Conservation (phyloP, 1,140 invertebrate genomes). For the Harpegnathos saltator region DNA sequence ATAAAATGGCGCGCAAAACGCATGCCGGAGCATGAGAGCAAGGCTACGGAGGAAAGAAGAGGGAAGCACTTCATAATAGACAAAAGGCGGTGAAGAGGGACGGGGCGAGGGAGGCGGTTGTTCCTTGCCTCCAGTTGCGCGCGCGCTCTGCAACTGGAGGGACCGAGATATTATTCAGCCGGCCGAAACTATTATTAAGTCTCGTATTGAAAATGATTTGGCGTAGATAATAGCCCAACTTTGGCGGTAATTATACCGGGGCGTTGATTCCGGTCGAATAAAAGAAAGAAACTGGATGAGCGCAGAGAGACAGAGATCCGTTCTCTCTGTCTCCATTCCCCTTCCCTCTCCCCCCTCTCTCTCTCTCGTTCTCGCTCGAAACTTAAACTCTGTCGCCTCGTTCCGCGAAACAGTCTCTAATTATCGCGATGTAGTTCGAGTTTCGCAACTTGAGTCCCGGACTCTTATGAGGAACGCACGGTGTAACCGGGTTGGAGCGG, state of each 20-base stretch:
- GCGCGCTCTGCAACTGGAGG: conserved; percentile 19
- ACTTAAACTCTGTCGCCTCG: conserved; percentile 62
- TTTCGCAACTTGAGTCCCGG: conserved; percentile 50
- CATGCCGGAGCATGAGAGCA: background rate
- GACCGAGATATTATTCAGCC: conserved; percentile 56
- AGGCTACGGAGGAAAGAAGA: background rate
- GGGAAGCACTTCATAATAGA: background rate
- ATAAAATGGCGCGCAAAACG: conserved; percentile 14
- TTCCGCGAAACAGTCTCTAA: conserved; percentile 67
- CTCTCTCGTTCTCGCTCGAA: conserved; percentile 9
- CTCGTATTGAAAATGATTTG: conserved; percentile 64
- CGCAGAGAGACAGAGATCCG: conserved; percentile 40
- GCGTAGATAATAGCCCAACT: background rate
- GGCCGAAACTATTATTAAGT: conserved; percentile 50
- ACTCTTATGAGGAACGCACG: conserved; percentile 57
- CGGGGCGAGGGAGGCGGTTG: background rate
- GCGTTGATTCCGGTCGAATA: conserved; percentile 1
- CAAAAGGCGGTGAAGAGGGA: background rate
- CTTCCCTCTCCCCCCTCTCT: too few relatives aligned
- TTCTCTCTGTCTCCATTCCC: too few relatives aligned
- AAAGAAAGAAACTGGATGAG: conserved; percentile 35
- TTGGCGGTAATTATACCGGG: background rate
- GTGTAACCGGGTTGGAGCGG: too few relatives aligned
- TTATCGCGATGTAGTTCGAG: conserved; percentile 61
- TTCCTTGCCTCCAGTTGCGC: conserved; percentile 34